Evolutionary conservation across 2,113 vertebrate genomes (phyloP).

Genomic region (Pelmatolapia mariae): DNA sequence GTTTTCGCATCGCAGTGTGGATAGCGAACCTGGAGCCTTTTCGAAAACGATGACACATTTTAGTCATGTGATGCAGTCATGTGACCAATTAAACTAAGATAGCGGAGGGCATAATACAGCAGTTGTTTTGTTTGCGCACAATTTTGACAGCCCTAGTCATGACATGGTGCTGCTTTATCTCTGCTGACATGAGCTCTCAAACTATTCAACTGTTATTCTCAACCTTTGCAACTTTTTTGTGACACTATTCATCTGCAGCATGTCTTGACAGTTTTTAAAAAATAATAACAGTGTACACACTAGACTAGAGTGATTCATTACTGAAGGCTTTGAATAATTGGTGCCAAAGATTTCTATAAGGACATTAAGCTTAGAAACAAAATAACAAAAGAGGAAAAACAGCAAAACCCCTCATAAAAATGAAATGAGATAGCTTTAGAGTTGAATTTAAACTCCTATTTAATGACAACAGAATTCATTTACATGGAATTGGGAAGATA

Average conservation of each 20-base stretch:
- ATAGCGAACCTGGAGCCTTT: background rate
- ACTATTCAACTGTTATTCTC: background rate
- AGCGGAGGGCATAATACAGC: background rate
- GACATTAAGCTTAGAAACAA: background rate
- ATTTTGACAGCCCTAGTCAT: background rate
- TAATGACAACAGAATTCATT: slow-evolving; percentile 23
- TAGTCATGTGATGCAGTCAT: background rate
- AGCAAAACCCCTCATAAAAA: background rate
- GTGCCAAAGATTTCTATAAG: background rate
- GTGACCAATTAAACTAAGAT: background rate
- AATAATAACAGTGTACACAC: background rate
- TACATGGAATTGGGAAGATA: slow-evolving; percentile 7
- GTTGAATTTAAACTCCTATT: background rate
- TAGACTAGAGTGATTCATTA: background rate
- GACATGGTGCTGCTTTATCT: background rate
- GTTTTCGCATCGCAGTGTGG: rapidly evolving
- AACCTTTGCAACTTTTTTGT: background rate
- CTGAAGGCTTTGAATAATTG: background rate
- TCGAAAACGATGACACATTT: background rate
- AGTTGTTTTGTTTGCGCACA: rapidly evolving
- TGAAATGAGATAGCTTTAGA: slow-evolving; percentile 16
- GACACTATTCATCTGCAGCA: background rate
- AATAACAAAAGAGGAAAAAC: slow-evolving; percentile 2
- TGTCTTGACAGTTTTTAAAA: background rate
- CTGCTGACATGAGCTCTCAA: background rate